Percentiles rank a stretch among this genome's conserved stretches.
phyloP scores from a whole-genome alignment of 2,797 vertebrate species.

The Masticophis lateralis region DNA sequence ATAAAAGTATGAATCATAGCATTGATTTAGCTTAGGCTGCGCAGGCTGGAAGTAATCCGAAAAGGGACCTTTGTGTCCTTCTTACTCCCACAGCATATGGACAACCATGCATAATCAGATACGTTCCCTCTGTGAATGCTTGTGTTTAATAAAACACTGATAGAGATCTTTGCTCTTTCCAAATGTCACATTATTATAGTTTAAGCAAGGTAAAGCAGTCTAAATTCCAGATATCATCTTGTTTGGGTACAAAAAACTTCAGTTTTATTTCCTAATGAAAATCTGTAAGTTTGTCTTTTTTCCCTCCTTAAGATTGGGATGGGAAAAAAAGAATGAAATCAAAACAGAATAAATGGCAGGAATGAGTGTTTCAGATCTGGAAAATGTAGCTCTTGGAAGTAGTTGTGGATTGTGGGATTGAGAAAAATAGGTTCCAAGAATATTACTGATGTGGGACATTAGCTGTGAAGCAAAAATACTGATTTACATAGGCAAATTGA shows the following conservation, averaged over 20 bases:
- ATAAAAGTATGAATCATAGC: not conserved
- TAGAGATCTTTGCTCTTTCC: slow-evolving; percentile 14
- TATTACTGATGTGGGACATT: not conserved
- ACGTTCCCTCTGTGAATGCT: not conserved
- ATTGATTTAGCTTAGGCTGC: not conserved
- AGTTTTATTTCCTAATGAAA: not conserved
- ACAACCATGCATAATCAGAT: not conserved
- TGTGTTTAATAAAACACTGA: slow-evolving; percentile 9
- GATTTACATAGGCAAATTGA: not conserved
- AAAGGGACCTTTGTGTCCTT: not conserved
- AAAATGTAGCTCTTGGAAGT: not conserved
- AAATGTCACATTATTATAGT: not conserved
- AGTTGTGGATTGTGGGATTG: not conserved
- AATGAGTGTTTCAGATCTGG: not conserved
- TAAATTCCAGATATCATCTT: not conserved
- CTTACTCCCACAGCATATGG: not conserved
- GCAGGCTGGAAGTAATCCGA: not conserved
- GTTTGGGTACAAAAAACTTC: not conserved
- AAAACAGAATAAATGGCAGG: not conserved
- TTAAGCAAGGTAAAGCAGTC: not conserved
- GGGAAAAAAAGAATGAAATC: not conserved
- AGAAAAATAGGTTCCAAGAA: not conserved
- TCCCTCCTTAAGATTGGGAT: not conserved
- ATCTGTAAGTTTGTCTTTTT: not conserved
- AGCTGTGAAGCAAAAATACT: not conserved